Percentiles rank a stretch among this genome's conserved stretches.
phyloP scores from a whole-genome alignment of 2,797 vertebrate genomes.

The Ctenochaetus hawaiiensis region DNA sequence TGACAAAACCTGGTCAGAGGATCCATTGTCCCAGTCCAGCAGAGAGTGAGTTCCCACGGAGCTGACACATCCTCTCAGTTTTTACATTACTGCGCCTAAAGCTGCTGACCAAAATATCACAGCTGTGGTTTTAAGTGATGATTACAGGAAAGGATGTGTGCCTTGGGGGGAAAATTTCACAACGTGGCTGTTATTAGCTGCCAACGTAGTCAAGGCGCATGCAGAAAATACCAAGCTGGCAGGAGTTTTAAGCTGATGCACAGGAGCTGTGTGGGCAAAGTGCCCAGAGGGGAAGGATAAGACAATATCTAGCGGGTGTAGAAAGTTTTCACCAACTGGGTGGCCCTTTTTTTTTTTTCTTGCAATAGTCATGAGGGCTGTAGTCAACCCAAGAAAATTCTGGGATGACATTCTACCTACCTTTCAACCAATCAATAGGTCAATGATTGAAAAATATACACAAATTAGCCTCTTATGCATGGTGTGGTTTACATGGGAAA shows the following conservation, averaged over 20 bases:
- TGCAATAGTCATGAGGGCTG: neutral
- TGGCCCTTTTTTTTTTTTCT: neutral
- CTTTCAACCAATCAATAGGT: too few species aligned
- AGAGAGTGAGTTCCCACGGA: conserved; percentile 8
- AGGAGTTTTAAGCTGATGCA: conserved; percentile 59
- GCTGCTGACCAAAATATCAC: conserved; percentile 59
- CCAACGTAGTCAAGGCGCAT: conserved; percentile 14
- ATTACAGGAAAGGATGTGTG: conserved; percentile 45
- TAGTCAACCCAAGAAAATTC: too few species aligned
- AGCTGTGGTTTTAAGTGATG: conserved; percentile 54
- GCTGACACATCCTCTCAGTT: conserved; percentile 2
- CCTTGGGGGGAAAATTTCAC: conserved; percentile 43
- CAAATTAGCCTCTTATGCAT: too few species aligned
- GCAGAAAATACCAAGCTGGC: conserved; percentile 49
- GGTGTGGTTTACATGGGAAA: too few species aligned
- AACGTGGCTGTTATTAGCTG: conserved; percentile 56
- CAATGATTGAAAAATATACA: too few species aligned
- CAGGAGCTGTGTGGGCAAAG: conserved; percentile 34
- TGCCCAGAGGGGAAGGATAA: conserved; percentile 45
- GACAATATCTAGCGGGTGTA: neutral
- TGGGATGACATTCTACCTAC: too few species aligned
- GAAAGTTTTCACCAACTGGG: conserved; percentile 17
- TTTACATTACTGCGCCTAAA: conserved; percentile 46
- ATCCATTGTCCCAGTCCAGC: neutral
- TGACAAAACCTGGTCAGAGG: conserved; percentile 24